phyloP scores from a whole-genome alignment of 2,797 vertebrate species.

The Onychomys torridus region DNA sequence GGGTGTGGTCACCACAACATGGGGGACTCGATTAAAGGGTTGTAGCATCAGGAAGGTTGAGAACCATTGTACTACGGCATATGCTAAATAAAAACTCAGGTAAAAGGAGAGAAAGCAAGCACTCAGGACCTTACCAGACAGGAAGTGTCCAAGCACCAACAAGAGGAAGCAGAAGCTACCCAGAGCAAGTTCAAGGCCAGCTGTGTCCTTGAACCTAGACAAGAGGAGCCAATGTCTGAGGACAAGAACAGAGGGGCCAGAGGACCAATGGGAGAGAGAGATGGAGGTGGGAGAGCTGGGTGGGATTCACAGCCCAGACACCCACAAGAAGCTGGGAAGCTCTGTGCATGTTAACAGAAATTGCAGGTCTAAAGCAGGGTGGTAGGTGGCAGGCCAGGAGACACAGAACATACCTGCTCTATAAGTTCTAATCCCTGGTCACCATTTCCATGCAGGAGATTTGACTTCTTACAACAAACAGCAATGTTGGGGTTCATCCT shows the following conservation, averaged over 20 bases:
- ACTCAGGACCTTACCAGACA: neutral
- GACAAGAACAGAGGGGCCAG: neutral
- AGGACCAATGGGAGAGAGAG: no score
- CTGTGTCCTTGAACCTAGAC: neutral
- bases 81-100: neutral
- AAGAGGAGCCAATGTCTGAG: neutral
- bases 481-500: neutral
- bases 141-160: neutral
- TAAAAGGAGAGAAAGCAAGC: neutral
- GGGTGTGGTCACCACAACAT: neutral
- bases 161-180: neutral
- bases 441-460: neutral
- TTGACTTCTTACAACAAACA: neutral
- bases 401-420: fast-evolving
- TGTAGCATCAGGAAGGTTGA: neutral
- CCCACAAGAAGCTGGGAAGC: neutral
- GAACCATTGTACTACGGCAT: neutral
- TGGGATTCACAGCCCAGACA: neutral
- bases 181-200: neutral
- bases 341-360: no score
- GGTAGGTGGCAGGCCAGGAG: neutral
- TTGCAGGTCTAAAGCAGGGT: no score
- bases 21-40: neutral
- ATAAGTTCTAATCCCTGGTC: neutral
- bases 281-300: neutral